phyloP scores from a whole-genome alignment of 2,113 vertebrate genomes.

The Eublepharis macularius region DNA sequence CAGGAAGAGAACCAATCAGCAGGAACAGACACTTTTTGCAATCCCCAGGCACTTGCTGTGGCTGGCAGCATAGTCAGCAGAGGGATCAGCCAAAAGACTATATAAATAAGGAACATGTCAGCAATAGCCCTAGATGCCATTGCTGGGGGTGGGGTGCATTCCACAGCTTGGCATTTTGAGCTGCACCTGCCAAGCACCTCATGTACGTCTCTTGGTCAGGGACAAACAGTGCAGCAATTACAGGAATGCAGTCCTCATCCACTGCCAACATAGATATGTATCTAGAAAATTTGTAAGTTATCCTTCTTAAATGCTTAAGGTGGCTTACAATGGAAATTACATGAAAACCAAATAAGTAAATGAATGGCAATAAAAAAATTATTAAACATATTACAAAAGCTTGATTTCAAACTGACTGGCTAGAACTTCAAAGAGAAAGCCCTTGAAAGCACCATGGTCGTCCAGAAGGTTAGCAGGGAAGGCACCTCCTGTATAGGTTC shows the following conservation, averaged over 20 bases:
- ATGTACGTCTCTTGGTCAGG: accelerated
- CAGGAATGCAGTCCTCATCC: neutral
- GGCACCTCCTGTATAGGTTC: too few species aligned
- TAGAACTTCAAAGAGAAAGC: too few species aligned
- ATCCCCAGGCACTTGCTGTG: neutral
- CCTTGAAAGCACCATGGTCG: too few species aligned
- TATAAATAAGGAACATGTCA: accelerated
- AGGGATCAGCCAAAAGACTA: accelerated
- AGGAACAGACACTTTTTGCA: accelerated
- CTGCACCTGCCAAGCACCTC: accelerated
- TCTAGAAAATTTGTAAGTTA: too few species aligned
- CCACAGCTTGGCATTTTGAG: accelerated
- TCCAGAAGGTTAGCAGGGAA: too few species aligned
- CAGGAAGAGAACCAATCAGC: accelerated
- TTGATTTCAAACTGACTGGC: too few species aligned
- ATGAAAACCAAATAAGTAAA: too few species aligned
- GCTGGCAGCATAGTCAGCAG: accelerated
- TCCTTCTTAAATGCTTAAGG: too few species aligned
- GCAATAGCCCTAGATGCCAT: neutral
- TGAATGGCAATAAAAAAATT: too few species aligned
- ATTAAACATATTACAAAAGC: too few species aligned
- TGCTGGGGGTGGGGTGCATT: neutral
- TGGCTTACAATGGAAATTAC: too few species aligned
- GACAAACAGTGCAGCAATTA: neutral
- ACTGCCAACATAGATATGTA: neutral